Evolutionary conservation across 2,797 vertebrate genomes (phyloP).

Genomic region (Spinibarbus caldwelli): DNA sequence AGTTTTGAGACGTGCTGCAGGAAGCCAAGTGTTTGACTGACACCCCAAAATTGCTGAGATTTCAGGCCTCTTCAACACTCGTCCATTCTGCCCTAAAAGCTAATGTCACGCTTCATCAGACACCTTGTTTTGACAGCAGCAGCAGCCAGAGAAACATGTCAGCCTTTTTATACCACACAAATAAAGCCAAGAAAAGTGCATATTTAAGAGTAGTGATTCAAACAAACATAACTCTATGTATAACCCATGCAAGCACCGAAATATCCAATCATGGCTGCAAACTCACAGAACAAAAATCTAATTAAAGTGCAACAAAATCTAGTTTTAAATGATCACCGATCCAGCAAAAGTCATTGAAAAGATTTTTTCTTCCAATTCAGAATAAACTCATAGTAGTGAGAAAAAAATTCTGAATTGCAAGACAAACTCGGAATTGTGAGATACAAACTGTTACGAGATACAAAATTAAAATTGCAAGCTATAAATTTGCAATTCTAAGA

Average conservation of each 20-base stretch:
- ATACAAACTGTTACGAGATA: too few species aligned
- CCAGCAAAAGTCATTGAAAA: too few species aligned
- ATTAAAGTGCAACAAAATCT: background rate
- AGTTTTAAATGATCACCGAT: background rate
- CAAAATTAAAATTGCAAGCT: too few species aligned
- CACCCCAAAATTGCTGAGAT: background rate
- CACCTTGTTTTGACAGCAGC: background rate
- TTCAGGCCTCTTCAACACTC: background rate
- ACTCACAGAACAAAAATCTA: too few species aligned
- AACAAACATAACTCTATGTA: background rate
- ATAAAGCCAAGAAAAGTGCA: background rate
- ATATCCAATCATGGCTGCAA: background rate
- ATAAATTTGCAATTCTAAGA: too few species aligned
- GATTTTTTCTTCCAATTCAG: too few species aligned
- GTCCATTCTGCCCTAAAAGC: background rate
- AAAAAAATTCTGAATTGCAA: too few species aligned
- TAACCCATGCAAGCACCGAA: background rate
- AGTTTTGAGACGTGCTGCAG: background rate
- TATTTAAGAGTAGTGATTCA: background rate
- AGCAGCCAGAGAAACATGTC: background rate
- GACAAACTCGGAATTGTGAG: too few species aligned
- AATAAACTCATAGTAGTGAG: too few species aligned
- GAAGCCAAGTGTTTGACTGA: background rate
- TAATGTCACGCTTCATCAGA: background rate
- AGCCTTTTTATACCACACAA: background rate